phyloP scores from a whole-genome alignment of 2,113 vertebrate genomes.

The Eolophus roseicapilla region DNA sequence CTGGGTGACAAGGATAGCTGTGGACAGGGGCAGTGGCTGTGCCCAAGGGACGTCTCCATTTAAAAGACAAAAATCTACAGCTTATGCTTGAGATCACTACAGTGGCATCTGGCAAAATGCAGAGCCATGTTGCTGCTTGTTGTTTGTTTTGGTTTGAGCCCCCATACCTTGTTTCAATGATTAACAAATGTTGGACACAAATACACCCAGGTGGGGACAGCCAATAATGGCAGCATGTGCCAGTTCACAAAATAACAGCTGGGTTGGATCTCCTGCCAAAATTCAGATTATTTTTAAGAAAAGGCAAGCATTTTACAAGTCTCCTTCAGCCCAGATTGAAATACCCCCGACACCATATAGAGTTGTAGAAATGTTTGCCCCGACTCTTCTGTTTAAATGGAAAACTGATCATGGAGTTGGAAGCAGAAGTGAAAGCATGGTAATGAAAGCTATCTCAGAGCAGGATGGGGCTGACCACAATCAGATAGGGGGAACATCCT shows the following conservation, averaged over 20 bases:
- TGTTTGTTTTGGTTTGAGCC: background rate
- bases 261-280: background rate
- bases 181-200: background rate
- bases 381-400: background rate
- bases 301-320: background rate
- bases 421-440: background rate
- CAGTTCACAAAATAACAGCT: background rate
- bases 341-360: background rate
- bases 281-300: background rate
- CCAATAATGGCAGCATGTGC: background rate
- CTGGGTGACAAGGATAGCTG: slow-evolving; percentile 62
- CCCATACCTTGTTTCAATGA: background rate
- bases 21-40: slow-evolving; percentile 62
- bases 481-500: background rate
- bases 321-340: background rate
- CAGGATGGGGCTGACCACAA: background rate
- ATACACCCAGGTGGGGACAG: background rate
- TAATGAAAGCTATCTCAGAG: background rate
- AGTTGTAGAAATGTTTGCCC: background rate
- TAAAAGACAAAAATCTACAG: slow-evolving; percentile 63
- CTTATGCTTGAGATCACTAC: slow-evolving; percentile 61
- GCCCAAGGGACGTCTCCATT: slow-evolving; percentile 58
- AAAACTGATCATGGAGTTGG: background rate
- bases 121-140: background rate
- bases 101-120: background rate